Evolutionary conservation across 2,888 invertebrate species (phyloP).

Genomic region (Erebia palarica): DNA sequence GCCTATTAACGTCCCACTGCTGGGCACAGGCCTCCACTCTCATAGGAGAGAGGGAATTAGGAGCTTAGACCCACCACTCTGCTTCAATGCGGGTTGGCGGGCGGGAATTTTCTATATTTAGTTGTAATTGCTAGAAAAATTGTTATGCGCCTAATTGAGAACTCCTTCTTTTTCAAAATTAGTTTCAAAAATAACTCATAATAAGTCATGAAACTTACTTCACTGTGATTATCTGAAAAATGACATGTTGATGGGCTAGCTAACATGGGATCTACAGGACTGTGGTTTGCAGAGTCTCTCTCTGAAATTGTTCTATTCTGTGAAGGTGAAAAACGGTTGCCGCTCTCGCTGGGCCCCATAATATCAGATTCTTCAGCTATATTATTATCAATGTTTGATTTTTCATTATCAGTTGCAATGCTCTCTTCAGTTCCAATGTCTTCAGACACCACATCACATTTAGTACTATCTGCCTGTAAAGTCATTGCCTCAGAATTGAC

Average conservation of each 20-base stretch:
- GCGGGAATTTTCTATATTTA: too few species aligned
- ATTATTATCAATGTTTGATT: constrained; percentile 63
- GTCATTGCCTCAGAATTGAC: constrained; percentile 49
- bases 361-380: constrained; percentile 61
- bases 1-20: too few species aligned
- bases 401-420: constrained; percentile 54
- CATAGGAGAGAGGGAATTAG: too few species aligned
- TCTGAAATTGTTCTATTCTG: constrained; percentile 70
- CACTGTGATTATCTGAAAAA: constrained; percentile 87
- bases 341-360: constrained; percentile 56
- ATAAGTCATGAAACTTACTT: constrained; percentile 64
- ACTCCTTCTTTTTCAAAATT: too few species aligned
- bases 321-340: constrained; percentile 64
- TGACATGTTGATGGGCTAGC: constrained; percentile 86
- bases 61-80: too few species aligned
- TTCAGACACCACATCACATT: constrained; percentile 53
- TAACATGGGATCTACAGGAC: constrained; percentile 87
- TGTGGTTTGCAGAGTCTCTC: constrained; percentile 90
- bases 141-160: too few species aligned
- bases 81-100: too few species aligned
- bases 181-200: neutral
- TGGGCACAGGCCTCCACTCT: too few species aligned
- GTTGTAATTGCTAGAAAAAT: too few species aligned
- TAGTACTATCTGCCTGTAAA: constrained; percentile 55
- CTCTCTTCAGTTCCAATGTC: constrained; percentile 50